Evolutionary conservation across 2,113 vertebrate species (phyloP).

Genomic region (Leptosomus discolor): DNA sequence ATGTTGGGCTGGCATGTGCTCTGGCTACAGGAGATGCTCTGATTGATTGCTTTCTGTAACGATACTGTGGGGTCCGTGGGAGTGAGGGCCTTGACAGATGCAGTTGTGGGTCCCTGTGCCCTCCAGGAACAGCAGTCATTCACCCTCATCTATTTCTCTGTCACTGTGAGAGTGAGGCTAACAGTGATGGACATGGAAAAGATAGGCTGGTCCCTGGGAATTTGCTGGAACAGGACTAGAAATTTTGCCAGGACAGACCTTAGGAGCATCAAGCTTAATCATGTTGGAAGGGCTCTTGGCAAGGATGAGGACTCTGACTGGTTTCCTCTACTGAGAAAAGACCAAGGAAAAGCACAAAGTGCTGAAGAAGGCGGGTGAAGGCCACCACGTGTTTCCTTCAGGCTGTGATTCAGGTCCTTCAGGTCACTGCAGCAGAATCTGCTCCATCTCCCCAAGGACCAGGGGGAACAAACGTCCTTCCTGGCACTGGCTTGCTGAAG

Average conservation of each 20-base stretch:
- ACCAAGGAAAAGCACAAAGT: neutral
- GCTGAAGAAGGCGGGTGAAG: neutral
- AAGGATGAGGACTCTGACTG: neutral
- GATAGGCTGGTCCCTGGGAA: neutral
- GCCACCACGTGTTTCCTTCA: neutral
- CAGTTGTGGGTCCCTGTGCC: neutral
- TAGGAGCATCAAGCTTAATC: neutral
- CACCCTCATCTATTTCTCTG: neutral
- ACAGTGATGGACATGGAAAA: neutral
- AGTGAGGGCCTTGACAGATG: neutral
- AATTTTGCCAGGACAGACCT: neutral
- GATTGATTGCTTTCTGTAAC: neutral
- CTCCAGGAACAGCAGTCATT: neutral
- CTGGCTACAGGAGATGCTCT: neutral
- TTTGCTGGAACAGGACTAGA: neutral
- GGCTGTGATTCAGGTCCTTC: neutral
- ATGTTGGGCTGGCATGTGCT: neutral
- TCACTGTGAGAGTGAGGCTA: neutral
- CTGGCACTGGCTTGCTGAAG: neutral
- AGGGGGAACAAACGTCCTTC: neutral
- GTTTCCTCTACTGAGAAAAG: neutral
- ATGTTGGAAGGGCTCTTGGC: neutral
- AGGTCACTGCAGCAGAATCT: neutral
- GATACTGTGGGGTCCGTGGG: neutral
- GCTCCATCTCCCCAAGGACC: neutral